Conservation (phyloP, 37 sponge, comb jelly and placozoan genomes). For the Chondrosia reniformis region DNA sequence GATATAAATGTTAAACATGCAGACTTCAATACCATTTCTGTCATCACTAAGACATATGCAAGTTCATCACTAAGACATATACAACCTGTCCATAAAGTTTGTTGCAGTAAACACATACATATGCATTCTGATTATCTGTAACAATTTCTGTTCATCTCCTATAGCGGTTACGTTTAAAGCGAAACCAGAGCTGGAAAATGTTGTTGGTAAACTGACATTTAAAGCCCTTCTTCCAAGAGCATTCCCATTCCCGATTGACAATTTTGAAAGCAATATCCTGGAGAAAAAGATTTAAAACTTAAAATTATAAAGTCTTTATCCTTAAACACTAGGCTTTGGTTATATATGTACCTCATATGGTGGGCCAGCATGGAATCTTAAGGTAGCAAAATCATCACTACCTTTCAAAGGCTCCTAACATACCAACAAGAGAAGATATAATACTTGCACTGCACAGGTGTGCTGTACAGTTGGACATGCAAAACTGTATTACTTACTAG, state of each 20-base stretch:
- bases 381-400: constrained; percentile 81
- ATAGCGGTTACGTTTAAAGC: constrained; percentile 92
- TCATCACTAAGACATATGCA: too few relatives aligned
- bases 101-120: background rate
- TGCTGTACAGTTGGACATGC: background rate
- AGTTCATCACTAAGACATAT: too few relatives aligned
- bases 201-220: constrained; percentile 91
- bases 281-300: background rate
- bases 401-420: constrained; percentile 59
- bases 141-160: constrained; percentile 42
- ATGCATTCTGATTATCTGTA: background rate
- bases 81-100: too few relatives aligned
- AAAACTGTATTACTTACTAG: constrained; percentile 45
- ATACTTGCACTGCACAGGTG: background rate
- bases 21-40: too few relatives aligned
- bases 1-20: too few relatives aligned
- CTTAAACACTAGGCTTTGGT: background rate
- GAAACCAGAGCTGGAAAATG: constrained; percentile 96
- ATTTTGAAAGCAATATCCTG: constrained; percentile 95
- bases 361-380: constrained; percentile 95
- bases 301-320: background rate
- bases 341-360: constrained; percentile 85
- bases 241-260: constrained; percentile 98
- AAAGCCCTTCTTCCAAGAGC: constrained; percentile 89
- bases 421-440: background rate